Evolutionary conservation across 2,888 invertebrate species (phyloP).

Genomic region (Argyresthia goedartella): DNA sequence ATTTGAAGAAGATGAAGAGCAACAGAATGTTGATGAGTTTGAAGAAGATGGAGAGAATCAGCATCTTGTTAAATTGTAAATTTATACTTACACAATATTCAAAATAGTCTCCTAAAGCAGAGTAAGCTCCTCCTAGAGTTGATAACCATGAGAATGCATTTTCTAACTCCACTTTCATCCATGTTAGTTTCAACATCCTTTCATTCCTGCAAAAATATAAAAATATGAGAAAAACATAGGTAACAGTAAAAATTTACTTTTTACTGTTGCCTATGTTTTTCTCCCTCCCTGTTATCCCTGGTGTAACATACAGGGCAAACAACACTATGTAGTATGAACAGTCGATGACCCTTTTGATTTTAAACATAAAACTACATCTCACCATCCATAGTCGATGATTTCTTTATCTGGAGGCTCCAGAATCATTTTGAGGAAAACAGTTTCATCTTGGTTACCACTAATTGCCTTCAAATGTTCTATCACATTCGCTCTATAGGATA

Average conservation of each 20-base stretch:
- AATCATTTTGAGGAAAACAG: conserved; percentile 50
- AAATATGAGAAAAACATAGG: background rate
- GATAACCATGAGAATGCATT: conserved; percentile 94
- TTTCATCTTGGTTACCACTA: conserved; percentile 26
- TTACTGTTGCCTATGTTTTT: too few species aligned
- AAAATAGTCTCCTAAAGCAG: conserved; percentile 92
- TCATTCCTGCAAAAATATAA: conserved; percentile 39
- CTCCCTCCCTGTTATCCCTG: too few species aligned
- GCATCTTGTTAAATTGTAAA: background rate
- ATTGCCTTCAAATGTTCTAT: conserved; percentile 31
- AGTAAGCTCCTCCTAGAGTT: conserved; percentile 96
- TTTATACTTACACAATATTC: conserved; percentile 76
- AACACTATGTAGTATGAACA: too few species aligned
- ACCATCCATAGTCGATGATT: conserved; percentile 80
- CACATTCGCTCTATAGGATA: conserved; percentile 39
- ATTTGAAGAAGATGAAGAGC: too few species aligned
- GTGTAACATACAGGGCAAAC: too few species aligned
- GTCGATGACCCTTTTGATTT: too few species aligned
- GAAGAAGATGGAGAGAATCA: too few species aligned
- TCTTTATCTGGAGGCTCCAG: conserved; percentile 71
- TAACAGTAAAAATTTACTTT: too few species aligned
- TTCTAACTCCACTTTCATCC: conserved; percentile 82
- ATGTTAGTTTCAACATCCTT: conserved; percentile 39
- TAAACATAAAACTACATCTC: too few species aligned
- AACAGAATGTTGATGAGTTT: too few species aligned